Base-by-base conservation (phyloP, 2,113 vertebrate genomes). In the Heliornis fulica region DNA sequence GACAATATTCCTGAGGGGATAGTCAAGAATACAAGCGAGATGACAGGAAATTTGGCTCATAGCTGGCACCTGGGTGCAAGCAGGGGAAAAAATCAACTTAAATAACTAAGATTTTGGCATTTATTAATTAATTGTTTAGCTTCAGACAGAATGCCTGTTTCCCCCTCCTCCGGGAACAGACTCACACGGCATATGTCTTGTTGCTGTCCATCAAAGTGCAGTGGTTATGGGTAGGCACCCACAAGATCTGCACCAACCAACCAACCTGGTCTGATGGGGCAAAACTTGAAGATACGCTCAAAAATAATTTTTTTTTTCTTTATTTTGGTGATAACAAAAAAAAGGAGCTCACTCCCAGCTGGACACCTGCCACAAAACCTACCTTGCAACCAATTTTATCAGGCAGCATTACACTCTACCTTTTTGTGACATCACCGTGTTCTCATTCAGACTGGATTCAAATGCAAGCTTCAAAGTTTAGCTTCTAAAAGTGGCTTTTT, bases 21-120 rank as follows among this genome's bases (percentile, higher is more conserved):
- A 69, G 34, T 38, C 77, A 71, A 36, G 71, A 71, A 72, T 2
- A 7, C 41, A 77, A 76, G 20, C 13, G 60, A 80, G 41, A 61
- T 0, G 8, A 50, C 4, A 29, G 36, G 0, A 0, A 81, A 71
- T 57, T n/a, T 82, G 28, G 40, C 32, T 82, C 14, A 48, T 2
- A 56, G n/a, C 21, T 53, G 40, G 56, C 50, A 84, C 60, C 50
- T 54, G 40, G 21, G 68, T 41, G 14, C 38, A 94, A 51, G 16
- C 10, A 66, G 50, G 40, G 76, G 17, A 81, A 66, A 76, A 66
- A 71, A 85, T 20, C 40, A 32, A 83, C 41, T 83, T 72, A 13
- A 38, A 59, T 21, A 70, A 65, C 11, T 11, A 70, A 38, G 40
- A 43, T 56, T 71, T 38, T 76, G 23, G 34, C 16, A n/a, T 10